Evolutionary conservation across 2,888 invertebrate species (phyloP).

Genomic region (Zhengitettix transpicula): DNA sequence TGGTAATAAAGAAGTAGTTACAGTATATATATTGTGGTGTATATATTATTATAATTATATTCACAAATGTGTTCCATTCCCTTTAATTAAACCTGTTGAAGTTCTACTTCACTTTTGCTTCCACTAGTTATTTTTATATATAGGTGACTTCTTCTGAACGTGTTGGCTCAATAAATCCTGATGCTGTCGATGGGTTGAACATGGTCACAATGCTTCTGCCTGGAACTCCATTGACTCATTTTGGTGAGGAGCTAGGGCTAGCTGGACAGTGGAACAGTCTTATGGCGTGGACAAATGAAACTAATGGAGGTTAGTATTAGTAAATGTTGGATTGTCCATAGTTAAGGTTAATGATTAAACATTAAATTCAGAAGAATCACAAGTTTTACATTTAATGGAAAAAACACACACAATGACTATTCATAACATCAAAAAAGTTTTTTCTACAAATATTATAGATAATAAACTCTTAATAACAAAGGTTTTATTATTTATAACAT

Average conservation of each 20-base stretch:
- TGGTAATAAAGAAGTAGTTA: no score
- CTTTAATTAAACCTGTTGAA: neutral
- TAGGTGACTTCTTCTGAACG: neutral
- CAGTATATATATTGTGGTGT: no score
- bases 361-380: no score
- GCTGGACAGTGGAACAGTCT: slow-evolving; percentile 11
- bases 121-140: neutral
- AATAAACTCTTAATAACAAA: no score
- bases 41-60: no score
- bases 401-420: no score
- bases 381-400: no score
- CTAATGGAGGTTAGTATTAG: slow-evolving; percentile 8
- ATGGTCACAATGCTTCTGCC: slow-evolving; percentile 60
- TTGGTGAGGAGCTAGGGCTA: slow-evolving; percentile 36
- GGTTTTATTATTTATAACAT: no score
- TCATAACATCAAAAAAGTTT: no score
- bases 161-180: slow-evolving; percentile 11
- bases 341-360: neutral
- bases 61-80: neutral
- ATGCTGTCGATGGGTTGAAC: slow-evolving; percentile 35
- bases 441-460: no score
- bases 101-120: neutral
- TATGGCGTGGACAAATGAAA: slow-evolving; percentile 20
- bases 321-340: neutral
- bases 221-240: slow-evolving; percentile 50